Conservation (phyloP, 2,888 invertebrate genomes). For the Tachina grossa region DNA sequence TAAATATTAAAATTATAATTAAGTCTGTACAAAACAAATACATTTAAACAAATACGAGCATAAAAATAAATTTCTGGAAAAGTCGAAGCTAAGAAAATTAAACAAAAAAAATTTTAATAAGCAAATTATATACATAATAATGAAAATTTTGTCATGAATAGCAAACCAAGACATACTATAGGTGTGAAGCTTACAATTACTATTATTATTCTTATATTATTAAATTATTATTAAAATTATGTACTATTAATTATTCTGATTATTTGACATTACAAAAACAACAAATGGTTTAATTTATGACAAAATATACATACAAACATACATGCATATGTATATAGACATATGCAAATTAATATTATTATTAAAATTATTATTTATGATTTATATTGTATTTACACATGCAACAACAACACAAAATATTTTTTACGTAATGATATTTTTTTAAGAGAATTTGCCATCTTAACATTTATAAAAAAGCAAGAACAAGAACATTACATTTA, state of each 20-base stretch:
- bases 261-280: conserved; percentile 56
- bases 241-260: conserved; percentile 65
- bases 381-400: conserved; percentile 68
- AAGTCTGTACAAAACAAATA: conserved; percentile 66
- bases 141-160: conserved; percentile 41
- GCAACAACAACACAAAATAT: conserved; percentile 69
- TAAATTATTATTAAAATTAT: conserved; percentile 52
- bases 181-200: conserved; percentile 63
- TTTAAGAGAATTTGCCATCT: conserved; percentile 70
- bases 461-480: conserved; percentile 61
- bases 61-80: conserved; percentile 19
- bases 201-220: conserved; percentile 55
- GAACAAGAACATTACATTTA: conserved; percentile 64
- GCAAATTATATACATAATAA: conserved; percentile 35
- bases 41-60: conserved; percentile 11
- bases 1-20: conserved; percentile 44
- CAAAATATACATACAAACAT: conserved; percentile 33
- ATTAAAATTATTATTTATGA: conserved; percentile 60
- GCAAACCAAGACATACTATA: conserved; percentile 55
- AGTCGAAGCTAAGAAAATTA: conserved; percentile 1
- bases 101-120: conserved; percentile 11
- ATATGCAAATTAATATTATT: conserved; percentile 52
- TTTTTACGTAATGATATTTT: conserved; percentile 69
- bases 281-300: conserved; percentile 53
- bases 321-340: conserved; percentile 9